These are phyloP conservation scores for Eriosoma lanigerum DNA, from an alignment of 1,140 invertebrate species.

Conservation along the genomic window DNA sequence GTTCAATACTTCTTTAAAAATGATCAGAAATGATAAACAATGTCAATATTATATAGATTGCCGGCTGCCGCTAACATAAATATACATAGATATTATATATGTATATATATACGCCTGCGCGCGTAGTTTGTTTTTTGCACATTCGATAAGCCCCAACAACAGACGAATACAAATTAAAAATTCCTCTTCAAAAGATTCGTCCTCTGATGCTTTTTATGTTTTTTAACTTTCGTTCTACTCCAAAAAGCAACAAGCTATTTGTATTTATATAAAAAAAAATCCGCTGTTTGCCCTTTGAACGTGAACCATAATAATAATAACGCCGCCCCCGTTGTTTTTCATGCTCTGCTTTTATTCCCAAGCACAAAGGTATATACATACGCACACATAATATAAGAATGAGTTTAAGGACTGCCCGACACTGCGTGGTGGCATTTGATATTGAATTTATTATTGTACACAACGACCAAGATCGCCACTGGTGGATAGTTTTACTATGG, in stretches of 20 bases:
- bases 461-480: too few species aligned
- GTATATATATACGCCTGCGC: too few species aligned
- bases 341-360: background rate
- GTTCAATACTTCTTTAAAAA: too few species aligned
- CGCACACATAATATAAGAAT: background rate
- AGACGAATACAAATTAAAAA: conserved; percentile 32
- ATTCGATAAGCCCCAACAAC: conserved; percentile 4
- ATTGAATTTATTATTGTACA: conserved; percentile 31
- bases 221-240: conserved; percentile 14
- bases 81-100: too few species aligned
- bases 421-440: background rate
- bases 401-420: background rate
- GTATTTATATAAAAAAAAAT: background rate
- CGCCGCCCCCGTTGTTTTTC: conserved; percentile 14
- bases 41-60: too few species aligned
- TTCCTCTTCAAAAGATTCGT: conserved; percentile 44
- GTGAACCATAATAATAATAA: conserved; percentile 43
- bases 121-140: background rate
- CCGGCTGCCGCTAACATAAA: too few species aligned
- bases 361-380: conserved; percentile 2
- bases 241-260: conserved; percentile 41
- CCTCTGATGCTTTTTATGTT: conserved; percentile 33
- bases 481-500: too few species aligned
- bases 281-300: conserved; percentile 34
- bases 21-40: too few species aligned